Evolutionary conservation across 1,140 invertebrate species (phyloP).

Genomic region (Pseudomyrmex pallidus): DNA sequence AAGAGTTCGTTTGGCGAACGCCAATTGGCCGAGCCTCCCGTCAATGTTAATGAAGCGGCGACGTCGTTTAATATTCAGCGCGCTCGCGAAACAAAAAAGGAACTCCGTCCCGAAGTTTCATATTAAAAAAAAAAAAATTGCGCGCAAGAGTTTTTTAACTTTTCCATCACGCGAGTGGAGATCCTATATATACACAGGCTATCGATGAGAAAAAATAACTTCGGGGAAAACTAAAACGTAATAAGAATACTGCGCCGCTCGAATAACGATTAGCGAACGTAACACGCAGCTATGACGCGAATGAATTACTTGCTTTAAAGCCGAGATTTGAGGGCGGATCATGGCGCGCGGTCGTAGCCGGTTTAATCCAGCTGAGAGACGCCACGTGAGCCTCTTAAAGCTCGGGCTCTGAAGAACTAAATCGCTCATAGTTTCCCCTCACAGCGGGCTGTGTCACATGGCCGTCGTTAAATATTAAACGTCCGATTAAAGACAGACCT

Average conservation of each 20-base stretch:
- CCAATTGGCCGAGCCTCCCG: conserved; percentile 10
- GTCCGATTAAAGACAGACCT: conserved; percentile 12
- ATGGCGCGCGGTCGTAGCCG: neutral
- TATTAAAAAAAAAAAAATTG: neutral
- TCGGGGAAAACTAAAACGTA: too few relatives aligned
- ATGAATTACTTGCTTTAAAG: conserved; percentile 34
- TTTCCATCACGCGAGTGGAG: too few relatives aligned
- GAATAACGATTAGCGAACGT: conserved; percentile 11
- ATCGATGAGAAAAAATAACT: too few relatives aligned
- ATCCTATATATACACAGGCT: too few relatives aligned
- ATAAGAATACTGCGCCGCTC: too few relatives aligned
- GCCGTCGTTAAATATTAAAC: conserved; percentile 32
- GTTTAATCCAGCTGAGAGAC: conserved; percentile 26
- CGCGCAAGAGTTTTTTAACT: neutral
- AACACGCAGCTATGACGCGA: neutral
- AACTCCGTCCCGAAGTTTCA: too few relatives aligned
- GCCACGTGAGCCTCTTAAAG: conserved; percentile 27
- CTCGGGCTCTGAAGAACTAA: conserved; percentile 41
- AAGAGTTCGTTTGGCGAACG: conserved; percentile 40
- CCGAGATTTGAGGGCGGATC: conserved; percentile 20
- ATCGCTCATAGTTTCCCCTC: neutral
- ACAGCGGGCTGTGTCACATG: neutral
- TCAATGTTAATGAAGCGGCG: conserved; percentile 28
- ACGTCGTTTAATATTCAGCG: neutral
- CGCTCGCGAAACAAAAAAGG: neutral